Evolutionary conservation across 2,113 vertebrate species (phyloP), one percentile per base, ranked within the genome.

Genomic region (Paratilapia polleni): DNA sequence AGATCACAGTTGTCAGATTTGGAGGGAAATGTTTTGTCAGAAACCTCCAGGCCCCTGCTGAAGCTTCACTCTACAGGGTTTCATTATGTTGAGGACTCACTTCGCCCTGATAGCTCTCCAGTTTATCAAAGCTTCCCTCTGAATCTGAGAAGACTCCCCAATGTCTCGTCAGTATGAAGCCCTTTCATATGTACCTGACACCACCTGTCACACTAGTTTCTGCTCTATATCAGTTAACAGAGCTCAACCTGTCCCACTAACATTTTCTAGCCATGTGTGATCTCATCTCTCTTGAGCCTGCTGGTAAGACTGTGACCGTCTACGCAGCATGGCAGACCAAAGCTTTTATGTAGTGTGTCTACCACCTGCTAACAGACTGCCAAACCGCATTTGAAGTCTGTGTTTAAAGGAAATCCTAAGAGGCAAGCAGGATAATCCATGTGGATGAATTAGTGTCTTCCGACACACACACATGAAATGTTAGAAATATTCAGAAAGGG

Each of bases 101-200:
- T 81, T 88, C 57, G 36, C 80, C 66, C 77, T 87, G 87, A 90
- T 90, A 75, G 80, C 74, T 85, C 78, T 86, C 73, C 58, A 73
- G 59, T 77, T 91, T 92, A 91, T 93, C 91, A 88, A 86, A 93
- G 86, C 81, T 14, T 81, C 64, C 57, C 62, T 78, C 68, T 56
- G 84, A 83, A 74, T 78, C 63, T 43, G 14, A 63, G 61, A 43
- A 68, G 24, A 70, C 77, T 90, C 92, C 90, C 87, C 47, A 22
- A 77, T 43, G 88, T 77, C 90, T 80, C 34, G 68, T 92, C 88
- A 88, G 58, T 81, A 58, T 89, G 83, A 90, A 79, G 76, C 86
- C 81, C 78, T 88, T 91, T 91, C 82, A 88, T 64, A 62, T 62
- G 58, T 79, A 87, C 83, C 88, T 88, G 89, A 88, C 92, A 88